Percentiles rank a stretch among this genome's conserved stretches.
Conservation (phyloP, 2,113 vertebrate species). For the Dasypus novemcinctus region DNA sequence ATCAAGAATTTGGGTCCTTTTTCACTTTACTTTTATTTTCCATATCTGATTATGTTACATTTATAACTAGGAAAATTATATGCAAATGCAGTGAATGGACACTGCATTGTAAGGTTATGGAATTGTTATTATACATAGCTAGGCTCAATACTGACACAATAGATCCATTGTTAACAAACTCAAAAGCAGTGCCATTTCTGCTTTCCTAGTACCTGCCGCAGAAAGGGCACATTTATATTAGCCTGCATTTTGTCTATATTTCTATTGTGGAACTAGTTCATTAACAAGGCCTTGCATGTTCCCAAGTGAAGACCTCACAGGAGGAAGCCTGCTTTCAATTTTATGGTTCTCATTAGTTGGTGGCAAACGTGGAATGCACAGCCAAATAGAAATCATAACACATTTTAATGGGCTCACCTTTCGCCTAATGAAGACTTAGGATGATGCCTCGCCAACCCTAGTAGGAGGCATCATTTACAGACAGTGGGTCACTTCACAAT, state of each 20-base stretch:
- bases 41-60: not conserved
- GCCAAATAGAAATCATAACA: not conserved
- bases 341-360: constrained; percentile 73
- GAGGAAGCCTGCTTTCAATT: not conserved
- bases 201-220: not conserved
- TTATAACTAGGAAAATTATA: not conserved
- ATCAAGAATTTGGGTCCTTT: not conserved
- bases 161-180: not conserved
- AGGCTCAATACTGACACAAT: fast-evolving
- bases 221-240: fast-evolving
- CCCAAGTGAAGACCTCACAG: constrained; percentile 29
- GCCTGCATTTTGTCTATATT: not conserved
- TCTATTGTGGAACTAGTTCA: not conserved
- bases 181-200: fast-evolving
- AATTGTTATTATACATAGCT: fast-evolving
- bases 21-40: not conserved
- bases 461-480: not conserved
- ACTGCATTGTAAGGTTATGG: not conserved
- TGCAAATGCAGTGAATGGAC: fast-evolving
- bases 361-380: not conserved
- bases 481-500: not conserved
- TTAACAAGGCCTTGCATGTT: constrained; percentile 63
- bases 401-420: constrained; percentile 45
- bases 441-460: constrained; percentile 31
- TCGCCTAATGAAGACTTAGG: constrained; percentile 64